A percentile compares a stretch with the other conserved stretches of the same genome.
These are phyloP conservation scores for Cecidostiba fungosa DNA, from an alignment of 2,888 invertebrate genomes.

Conservation along the genomic window DNA sequence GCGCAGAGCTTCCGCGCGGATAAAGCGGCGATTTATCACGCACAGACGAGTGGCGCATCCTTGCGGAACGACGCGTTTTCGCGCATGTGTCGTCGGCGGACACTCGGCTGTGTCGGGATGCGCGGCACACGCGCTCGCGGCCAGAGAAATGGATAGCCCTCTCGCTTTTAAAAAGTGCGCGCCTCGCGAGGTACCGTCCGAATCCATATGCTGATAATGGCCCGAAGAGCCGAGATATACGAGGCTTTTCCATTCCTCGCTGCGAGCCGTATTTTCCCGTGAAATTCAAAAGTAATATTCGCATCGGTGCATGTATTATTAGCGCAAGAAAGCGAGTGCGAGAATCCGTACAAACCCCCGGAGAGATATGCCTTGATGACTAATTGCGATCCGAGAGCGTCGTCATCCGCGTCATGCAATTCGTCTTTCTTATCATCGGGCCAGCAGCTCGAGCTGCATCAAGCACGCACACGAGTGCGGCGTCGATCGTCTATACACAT, in stretches of 20 bases:
- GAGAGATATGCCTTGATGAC: slow-evolving; percentile 48
- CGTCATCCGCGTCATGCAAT: slow-evolving; percentile 52
- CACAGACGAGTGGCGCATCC: slow-evolving; percentile 50
- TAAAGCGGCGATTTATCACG: slow-evolving; percentile 64
- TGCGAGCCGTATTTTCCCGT: not conserved
- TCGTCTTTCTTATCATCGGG: slow-evolving; percentile 59
- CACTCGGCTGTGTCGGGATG: slow-evolving; percentile 48
- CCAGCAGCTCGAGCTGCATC: not conserved
- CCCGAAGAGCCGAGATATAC: slow-evolving; percentile 44
- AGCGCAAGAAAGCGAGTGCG: not conserved
- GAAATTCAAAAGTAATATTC: not conserved
- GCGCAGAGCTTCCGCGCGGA: slow-evolving; percentile 50
- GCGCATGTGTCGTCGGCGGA: slow-evolving; percentile 51
- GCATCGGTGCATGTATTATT: too few species aligned
- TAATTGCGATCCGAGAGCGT: slow-evolving; percentile 58
- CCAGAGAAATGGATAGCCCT: slow-evolving; percentile 57
- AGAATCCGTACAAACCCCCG: not conserved
- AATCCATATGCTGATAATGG: slow-evolving; percentile 55
- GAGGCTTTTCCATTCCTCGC: slow-evolving; percentile 30
- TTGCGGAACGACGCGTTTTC: slow-evolving; percentile 53
- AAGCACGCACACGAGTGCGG: not conserved
- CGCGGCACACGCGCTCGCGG: slow-evolving; percentile 8
- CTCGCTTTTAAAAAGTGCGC: slow-evolving; percentile 56
- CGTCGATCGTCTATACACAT: slow-evolving; percentile 27
- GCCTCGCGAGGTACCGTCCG: slow-evolving; percentile 18